These are phyloP conservation scores for Chrysocyon brachyurus DNA, from an alignment of 2,797 vertebrate species.

Conservation along the genomic window DNA sequence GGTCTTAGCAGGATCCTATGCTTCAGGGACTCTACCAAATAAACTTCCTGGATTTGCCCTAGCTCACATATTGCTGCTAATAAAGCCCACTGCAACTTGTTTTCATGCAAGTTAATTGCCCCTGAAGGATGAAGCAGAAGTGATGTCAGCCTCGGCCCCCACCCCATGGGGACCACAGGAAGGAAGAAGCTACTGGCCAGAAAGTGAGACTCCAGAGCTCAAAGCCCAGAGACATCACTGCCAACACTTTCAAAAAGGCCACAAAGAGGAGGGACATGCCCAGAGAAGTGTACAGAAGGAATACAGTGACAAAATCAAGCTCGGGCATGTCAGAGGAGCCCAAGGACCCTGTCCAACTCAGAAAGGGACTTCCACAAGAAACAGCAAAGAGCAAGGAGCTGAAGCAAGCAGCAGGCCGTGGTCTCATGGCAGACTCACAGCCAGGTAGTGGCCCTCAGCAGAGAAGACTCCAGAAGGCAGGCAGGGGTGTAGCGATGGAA, in stretches of 20 bases:
- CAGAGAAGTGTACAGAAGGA: background rate
- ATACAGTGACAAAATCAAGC: background rate
- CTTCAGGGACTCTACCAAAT: background rate
- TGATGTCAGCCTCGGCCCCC: background rate
- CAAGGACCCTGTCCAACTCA: background rate
- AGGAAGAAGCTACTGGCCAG: background rate
- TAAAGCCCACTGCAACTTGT: slow-evolving; percentile 55
- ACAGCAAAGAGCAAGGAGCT: background rate
- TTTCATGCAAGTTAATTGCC: slow-evolving; percentile 34
- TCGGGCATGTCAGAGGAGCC: background rate
- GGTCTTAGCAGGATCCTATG: background rate
- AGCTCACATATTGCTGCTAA: background rate
- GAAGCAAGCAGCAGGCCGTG: background rate
- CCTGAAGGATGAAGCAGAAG: background rate
- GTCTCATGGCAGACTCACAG: background rate
- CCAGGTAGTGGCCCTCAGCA: background rate
- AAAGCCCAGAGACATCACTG: background rate
- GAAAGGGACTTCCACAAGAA: background rate
- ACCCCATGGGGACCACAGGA: background rate
- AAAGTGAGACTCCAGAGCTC: background rate
- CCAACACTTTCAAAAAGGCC: background rate
- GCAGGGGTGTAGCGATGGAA: background rate
- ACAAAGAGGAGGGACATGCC: background rate
- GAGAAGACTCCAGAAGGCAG: background rate
- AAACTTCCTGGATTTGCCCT: background rate